Base-by-base conservation (phyloP, 2,888 invertebrate species). In the Fragum fragum region DNA sequence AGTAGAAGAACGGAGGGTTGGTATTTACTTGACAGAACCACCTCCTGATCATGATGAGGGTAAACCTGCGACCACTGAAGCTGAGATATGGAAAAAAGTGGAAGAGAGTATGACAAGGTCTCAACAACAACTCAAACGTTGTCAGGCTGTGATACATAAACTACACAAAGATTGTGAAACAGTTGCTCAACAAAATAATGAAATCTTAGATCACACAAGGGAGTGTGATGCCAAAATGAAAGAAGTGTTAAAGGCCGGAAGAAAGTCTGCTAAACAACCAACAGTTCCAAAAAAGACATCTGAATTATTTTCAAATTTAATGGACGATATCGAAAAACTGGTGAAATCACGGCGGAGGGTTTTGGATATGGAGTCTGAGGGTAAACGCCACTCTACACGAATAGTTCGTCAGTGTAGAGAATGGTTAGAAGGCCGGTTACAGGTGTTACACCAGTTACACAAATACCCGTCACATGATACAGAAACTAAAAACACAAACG, bases 291-390 rank as follows among this genome's bases (percentile, higher is more conserved):
- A 76, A 73, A 86, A 78, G 71, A 89, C 87, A 0, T 85, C 87
- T 55, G 88, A 88, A 61, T 55, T 89, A 32, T 90, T 89, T 70
- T 82, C 83, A 14, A 85, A 80, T 68, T 70, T 90, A 63, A 87
- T 90, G 78, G 86, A 87, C n/a, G 89, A 90, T 78, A 87, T 89
- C 55, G 79, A 88, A 68, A 82, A 79, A 57, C 71, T 90, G 63
- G 85, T 88, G 42, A 83, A 76, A 63, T 63, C 83, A 1, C 72
- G 87, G 53, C 79, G 79, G 53, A 81, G 82, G 42, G 86, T 86
- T 14, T 52, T 86, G n/a, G 79, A 79, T 14, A 79, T 78, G 74
- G 90, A 89, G 61, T 83, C 83, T 7, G 89, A 90, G 71, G 87
- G 87, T 0, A 78, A 86, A 32, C 72, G 88, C 18, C 86, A 82